A percentile compares a stretch with the other conserved stretches of the same genome.
Conservation (phyloP, 2,888 invertebrate genomes). For the Lycaena phlaeas region DNA sequence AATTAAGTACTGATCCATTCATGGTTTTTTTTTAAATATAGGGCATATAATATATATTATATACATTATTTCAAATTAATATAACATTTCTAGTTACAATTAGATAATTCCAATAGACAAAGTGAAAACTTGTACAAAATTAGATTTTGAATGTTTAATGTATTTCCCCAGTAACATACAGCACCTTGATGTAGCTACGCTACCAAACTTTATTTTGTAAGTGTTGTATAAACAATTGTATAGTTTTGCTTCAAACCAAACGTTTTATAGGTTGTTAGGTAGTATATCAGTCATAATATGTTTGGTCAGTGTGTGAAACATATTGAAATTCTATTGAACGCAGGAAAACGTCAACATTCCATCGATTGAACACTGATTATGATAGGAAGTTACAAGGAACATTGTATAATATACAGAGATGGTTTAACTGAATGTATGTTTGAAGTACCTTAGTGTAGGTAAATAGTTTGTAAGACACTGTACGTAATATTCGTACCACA, state of each 20-base stretch:
- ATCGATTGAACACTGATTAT: background rate
- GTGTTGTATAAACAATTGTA: background rate
- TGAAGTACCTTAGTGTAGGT: constrained; percentile 17
- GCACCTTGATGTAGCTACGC: too few relatives aligned
- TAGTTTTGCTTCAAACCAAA: background rate
- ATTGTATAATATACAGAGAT: constrained; percentile 10
- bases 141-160: too few relatives aligned
- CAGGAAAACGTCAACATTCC: constrained; percentile 6
- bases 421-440: constrained; percentile 2
- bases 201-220: background rate
- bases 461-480: constrained; percentile 17
- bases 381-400: constrained; percentile 1
- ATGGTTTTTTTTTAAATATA: too few relatives aligned
- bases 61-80: too few relatives aligned
- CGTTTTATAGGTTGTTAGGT: too few relatives aligned
- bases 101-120: too few relatives aligned
- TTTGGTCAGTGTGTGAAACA: background rate
- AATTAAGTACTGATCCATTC: background rate
- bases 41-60: too few relatives aligned
- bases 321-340: background rate
- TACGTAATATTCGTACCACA: constrained; percentile 19
- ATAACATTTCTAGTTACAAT: too few relatives aligned
- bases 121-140: too few relatives aligned
- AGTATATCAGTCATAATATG: background rate
- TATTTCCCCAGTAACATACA: too few relatives aligned